Evolutionary conservation across 2,113 vertebrate species (phyloP).

Genomic region (Peucedramus taeniatus): DNA sequence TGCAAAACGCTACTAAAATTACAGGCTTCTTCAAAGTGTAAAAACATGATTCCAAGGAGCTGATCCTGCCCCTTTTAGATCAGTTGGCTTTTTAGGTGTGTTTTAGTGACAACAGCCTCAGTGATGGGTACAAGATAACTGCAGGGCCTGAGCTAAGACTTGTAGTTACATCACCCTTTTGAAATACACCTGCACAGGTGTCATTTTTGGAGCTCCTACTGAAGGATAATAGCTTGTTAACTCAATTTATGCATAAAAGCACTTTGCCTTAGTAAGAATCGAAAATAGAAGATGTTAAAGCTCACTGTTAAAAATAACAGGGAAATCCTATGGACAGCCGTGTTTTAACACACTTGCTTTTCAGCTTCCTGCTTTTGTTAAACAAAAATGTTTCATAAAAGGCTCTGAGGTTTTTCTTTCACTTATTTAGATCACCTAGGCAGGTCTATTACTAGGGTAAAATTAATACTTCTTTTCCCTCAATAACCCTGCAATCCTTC

Average conservation of each 20-base stretch:
- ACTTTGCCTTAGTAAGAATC: neutral
- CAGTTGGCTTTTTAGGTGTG: neutral
- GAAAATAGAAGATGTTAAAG: neutral
- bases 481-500: neutral
- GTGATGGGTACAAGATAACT: neutral
- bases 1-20: neutral
- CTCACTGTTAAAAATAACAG: neutral
- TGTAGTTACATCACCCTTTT: neutral
- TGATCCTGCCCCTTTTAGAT: neutral
- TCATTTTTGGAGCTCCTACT: neutral
- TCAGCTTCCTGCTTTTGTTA: slow-evolving; percentile 1
- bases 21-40: neutral
- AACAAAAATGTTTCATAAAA: neutral
- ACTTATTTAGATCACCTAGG: neutral
- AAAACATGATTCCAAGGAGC: neutral
- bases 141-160: neutral
- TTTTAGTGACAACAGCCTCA: neutral
- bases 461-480: neutral
- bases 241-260: neutral
- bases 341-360: neutral
- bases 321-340: neutral
- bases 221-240: neutral
- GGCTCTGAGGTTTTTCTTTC: neutral
- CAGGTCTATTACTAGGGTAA: neutral
- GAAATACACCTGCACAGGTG: neutral